Percentiles rank a stretch among this genome's conserved stretches.
These are phyloP conservation scores for Chalcosyrphus nemorum DNA, from an alignment of 2,888 invertebrate genomes.

Conservation along the genomic window DNA sequence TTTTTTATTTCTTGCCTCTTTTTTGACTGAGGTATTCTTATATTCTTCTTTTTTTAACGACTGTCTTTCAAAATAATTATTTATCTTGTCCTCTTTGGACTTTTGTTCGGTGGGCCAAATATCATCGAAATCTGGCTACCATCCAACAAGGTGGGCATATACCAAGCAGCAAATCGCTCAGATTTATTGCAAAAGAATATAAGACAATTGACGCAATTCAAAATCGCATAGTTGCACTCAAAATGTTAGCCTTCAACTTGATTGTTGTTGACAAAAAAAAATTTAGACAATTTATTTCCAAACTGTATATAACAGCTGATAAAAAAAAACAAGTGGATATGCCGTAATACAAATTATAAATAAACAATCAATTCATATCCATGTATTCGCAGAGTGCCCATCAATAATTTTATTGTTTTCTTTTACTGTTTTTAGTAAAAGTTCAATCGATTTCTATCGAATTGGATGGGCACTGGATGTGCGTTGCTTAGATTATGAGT, in stretches of 20 bases:
- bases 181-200: slow-evolving; percentile 11
- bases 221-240: not conserved
- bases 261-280: not conserved
- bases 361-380: not conserved
- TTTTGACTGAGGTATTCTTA: not conserved
- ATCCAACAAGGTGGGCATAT: not conserved
- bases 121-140: not conserved
- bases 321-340: not conserved
- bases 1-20: not conserved
- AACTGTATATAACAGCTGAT: not conserved
- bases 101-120: not conserved
- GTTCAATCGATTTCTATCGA: not conserved
- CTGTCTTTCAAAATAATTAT: not conserved
- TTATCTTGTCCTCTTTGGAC: not conserved
- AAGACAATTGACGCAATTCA: not conserved
- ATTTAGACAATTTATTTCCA: not conserved
- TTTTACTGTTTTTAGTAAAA: not conserved
- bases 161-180: not conserved
- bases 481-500: not conserved
- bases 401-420: slow-evolving; percentile 9
- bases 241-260: not conserved
- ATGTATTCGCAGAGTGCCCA: not conserved
- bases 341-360: not conserved
- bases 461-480: not conserved
- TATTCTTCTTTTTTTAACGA: not conserved